These are phyloP conservation scores for Orius insidiosus DNA, from an alignment of 1,140 invertebrate species.

Conservation along the genomic window DNA sequence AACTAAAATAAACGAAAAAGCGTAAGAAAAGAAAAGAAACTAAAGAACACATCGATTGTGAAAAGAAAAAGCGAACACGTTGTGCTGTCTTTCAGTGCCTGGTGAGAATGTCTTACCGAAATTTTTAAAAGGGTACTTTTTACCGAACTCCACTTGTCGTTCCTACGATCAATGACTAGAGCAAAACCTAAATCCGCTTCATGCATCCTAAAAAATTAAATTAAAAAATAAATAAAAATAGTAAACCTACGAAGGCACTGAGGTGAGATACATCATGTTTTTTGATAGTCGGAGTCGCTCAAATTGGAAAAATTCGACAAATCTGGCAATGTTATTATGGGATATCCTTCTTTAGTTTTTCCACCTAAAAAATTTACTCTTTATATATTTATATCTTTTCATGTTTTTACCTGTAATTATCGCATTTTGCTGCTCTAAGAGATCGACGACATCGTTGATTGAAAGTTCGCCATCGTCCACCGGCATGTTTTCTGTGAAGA, in stretches of 20 bases:
- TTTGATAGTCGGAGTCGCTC: conserved; percentile 70
- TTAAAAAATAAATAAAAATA: conserved; percentile 8
- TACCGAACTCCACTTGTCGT: conserved; percentile 91
- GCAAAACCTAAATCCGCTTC: conserved; percentile 91
- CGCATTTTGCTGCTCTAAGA: conserved; percentile 70
- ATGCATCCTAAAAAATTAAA: conserved; percentile 56
- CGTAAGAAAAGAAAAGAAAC: conserved; percentile 12
- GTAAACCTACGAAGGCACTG: conserved; percentile 71
- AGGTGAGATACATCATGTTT: conserved; percentile 85
- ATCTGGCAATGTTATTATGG: conserved; percentile 87
- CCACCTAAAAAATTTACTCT: too few relatives aligned
- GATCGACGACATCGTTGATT: conserved; percentile 63
- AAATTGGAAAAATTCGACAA: conserved; percentile 69
- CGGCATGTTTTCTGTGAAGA: conserved; percentile 39
- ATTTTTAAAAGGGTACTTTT: conserved; percentile 82
- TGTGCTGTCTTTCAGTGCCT: background rate
- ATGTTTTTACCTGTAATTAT: conserved; percentile 73
- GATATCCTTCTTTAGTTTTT: conserved; percentile 74
- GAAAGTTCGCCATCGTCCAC: conserved; percentile 29
- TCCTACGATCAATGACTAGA: conserved; percentile 82
- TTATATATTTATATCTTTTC: too few relatives aligned
- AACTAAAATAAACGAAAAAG: background rate
- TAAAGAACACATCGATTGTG: conserved; percentile 8
- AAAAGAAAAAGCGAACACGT: background rate
- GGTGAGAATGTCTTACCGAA: conserved; percentile 46